These are phyloP conservation scores for Fragum sueziense DNA, from an alignment of 2,888 invertebrate species.

Conservation along the genomic window DNA sequence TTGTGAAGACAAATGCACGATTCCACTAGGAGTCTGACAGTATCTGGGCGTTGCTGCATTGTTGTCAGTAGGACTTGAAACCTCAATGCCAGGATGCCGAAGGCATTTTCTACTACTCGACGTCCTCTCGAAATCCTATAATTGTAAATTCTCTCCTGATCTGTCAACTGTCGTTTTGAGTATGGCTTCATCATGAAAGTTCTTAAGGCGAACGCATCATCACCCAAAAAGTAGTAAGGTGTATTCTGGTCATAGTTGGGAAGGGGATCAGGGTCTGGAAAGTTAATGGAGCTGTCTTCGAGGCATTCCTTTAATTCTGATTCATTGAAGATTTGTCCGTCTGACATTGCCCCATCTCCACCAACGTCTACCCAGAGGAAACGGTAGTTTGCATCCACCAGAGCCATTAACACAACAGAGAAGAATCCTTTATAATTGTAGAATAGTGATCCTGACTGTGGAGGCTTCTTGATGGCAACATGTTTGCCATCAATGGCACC, in stretches of 20 bases:
- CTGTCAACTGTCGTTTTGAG: slow-evolving; percentile 34
- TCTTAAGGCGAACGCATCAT: slow-evolving; percentile 61
- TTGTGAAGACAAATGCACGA: slow-evolving; percentile 56
- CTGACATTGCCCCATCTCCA: slow-evolving; percentile 37
- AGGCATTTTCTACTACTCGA: slow-evolving; percentile 30
- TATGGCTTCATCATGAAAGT: slow-evolving; percentile 64
- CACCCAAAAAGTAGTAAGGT: slow-evolving; percentile 61
- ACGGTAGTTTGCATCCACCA: slow-evolving; percentile 64
- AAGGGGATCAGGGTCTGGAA: slow-evolving; percentile 51
- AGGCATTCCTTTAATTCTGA: slow-evolving; percentile 44
- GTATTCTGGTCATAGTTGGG: slow-evolving; percentile 53
- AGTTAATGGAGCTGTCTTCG: slow-evolving; percentile 42
- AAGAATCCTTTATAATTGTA: slow-evolving; percentile 62
- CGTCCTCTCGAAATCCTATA: slow-evolving; percentile 52
- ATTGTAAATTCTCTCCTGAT: slow-evolving; percentile 58
- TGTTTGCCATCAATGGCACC: slow-evolving; percentile 67
- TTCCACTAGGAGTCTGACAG: slow-evolving; percentile 32
- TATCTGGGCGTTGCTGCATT: slow-evolving; percentile 44
- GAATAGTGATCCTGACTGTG: slow-evolving; percentile 44
- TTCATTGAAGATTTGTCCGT: slow-evolving; percentile 53
- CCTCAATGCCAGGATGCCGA: slow-evolving; percentile 32
- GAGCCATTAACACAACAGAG: slow-evolving; percentile 54
- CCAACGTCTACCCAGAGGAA: slow-evolving; percentile 60
- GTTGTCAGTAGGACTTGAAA: slow-evolving; percentile 26
- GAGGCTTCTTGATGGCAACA: slow-evolving; percentile 46